Evolutionary conservation across 2,113 vertebrate genomes (phyloP).

Genomic region (Salvelinus sp.): DNA sequence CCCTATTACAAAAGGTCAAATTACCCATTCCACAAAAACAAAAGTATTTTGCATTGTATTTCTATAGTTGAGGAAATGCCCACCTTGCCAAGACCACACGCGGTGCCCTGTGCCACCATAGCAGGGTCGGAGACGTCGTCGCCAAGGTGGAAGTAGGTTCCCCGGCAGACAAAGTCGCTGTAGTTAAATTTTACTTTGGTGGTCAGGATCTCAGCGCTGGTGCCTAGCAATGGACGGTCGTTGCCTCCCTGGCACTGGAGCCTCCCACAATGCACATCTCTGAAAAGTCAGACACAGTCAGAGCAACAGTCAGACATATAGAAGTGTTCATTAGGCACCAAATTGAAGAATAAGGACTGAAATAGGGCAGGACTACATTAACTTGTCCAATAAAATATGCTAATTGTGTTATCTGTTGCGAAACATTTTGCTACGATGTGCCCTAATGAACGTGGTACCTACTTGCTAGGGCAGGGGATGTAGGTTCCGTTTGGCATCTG

Average conservation of each 20-base stretch:
- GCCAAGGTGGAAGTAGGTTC: conserved; percentile 62
- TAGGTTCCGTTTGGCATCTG: conserved; percentile 76
- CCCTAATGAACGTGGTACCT: conserved; percentile 26
- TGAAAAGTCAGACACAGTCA: conserved; percentile 42
- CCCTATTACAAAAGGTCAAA: not conserved
- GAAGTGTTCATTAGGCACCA: no score
- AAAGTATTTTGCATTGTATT: no score
- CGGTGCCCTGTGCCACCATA: conserved; percentile 75
- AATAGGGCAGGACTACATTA: no score
- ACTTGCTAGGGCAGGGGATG: conserved; percentile 67
- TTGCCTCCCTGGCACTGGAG: conserved; percentile 84
- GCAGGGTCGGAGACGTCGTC: conserved; percentile 76
- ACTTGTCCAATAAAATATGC: not conserved
- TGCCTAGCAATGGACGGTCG: conserved; percentile 65
- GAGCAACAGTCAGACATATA: not conserved
- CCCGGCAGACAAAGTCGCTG: conserved; percentile 69
- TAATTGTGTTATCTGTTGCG: not conserved
- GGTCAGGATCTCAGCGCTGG: conserved; percentile 70
- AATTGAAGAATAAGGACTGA: no score
- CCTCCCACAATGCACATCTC: conserved; percentile 82
- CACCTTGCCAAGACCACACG: conserved; percentile 81
- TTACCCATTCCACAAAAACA: not conserved
- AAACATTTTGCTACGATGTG: not conserved
- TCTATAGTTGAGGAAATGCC: rapidly evolving
- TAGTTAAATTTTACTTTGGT: conserved; percentile 65